These are phyloP conservation scores for Spialia ferax DNA, from an alignment of 2,888 invertebrate genomes.

Conservation along the genomic window DNA sequence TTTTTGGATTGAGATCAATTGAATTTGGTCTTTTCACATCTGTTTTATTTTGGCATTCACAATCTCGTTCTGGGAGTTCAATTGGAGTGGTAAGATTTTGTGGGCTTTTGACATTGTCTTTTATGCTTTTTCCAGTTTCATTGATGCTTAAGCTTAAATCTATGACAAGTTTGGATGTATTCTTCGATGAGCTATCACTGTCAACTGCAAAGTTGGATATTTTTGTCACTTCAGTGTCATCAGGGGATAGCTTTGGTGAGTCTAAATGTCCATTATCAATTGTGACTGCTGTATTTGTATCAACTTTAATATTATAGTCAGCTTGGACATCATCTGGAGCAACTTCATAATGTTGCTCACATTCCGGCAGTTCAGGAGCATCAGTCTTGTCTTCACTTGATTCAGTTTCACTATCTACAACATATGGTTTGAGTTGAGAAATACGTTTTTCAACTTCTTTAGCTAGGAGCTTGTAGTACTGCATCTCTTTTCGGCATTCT, in stretches of 20 bases:
- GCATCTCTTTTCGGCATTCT: slow-evolving; percentile 88
- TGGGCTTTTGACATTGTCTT: slow-evolving; percentile 47
- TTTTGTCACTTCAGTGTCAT: slow-evolving; percentile 42
- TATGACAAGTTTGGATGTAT: slow-evolving; percentile 63
- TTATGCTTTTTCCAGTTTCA: slow-evolving; percentile 53
- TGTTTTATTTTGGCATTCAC: slow-evolving; percentile 50
- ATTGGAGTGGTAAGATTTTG: slow-evolving; percentile 45
- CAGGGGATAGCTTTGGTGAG: slow-evolving; percentile 36
- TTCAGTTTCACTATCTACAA: slow-evolving; percentile 61
- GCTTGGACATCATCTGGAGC: slow-evolving; percentile 49
- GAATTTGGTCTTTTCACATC: slow-evolving; percentile 27
- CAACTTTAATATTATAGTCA: slow-evolving; percentile 49
- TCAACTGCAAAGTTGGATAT: slow-evolving; percentile 52
- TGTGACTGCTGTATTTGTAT: slow-evolving; percentile 47
- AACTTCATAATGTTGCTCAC: slow-evolving; percentile 58
- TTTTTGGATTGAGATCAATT: slow-evolving; percentile 24
- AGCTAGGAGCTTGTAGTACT: slow-evolving; percentile 89
- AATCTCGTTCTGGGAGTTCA: slow-evolving; percentile 74
- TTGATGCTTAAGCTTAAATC: slow-evolving; percentile 69
- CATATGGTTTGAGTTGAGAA: slow-evolving; percentile 69
- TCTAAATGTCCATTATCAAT: slow-evolving; percentile 47
- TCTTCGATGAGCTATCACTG: slow-evolving; percentile 47
- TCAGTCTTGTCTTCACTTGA: slow-evolving; percentile 62
- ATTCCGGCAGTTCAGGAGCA: slow-evolving; percentile 69
- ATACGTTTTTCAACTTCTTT: slow-evolving; percentile 88